Percentiles rank a stretch among this genome's conserved stretches.
Conservation (phyloP, 2,113 vertebrate species). For the Pachypanchax playfairii region DNA sequence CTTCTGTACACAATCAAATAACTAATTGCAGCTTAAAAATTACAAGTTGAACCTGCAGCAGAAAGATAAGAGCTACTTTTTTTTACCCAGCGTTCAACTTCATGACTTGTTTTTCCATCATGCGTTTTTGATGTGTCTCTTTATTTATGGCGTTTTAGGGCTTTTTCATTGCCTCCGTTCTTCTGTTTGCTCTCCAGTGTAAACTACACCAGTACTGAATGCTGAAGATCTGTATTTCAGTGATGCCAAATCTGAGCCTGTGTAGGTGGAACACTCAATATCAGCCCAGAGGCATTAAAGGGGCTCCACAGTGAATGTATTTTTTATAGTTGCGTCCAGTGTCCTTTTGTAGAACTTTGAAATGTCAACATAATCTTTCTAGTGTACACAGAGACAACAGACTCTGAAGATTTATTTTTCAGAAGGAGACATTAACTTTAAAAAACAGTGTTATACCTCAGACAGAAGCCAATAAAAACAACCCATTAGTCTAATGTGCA, state of each 20-base stretch:
- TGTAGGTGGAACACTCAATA: neutral
- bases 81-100: too few relatives aligned
- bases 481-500: slow-evolving; percentile 10
- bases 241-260: neutral
- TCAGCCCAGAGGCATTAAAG: neutral
- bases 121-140: slow-evolving; percentile 1
- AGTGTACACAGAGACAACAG: neutral
- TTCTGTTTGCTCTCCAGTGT: neutral
- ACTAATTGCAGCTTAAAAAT: too few relatives aligned
- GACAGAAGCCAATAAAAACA: neutral
- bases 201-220: slow-evolving; percentile 10
- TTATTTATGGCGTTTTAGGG: slow-evolving; percentile 21
- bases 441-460: neutral
- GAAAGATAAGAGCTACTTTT: too few relatives aligned
- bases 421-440: neutral
- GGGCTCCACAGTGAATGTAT: neutral
- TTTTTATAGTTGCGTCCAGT: neutral
- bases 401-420: neutral
- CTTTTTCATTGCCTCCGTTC: slow-evolving; percentile 28
- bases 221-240: slow-evolving; percentile 4
- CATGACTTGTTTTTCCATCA: too few relatives aligned
- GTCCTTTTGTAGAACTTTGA: neutral
- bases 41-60: too few relatives aligned
- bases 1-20: too few relatives aligned
- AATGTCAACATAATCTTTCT: neutral